Evolutionary conservation across 2,113 vertebrate genomes (phyloP).

Genomic region (Rhipidura dahli): DNA sequence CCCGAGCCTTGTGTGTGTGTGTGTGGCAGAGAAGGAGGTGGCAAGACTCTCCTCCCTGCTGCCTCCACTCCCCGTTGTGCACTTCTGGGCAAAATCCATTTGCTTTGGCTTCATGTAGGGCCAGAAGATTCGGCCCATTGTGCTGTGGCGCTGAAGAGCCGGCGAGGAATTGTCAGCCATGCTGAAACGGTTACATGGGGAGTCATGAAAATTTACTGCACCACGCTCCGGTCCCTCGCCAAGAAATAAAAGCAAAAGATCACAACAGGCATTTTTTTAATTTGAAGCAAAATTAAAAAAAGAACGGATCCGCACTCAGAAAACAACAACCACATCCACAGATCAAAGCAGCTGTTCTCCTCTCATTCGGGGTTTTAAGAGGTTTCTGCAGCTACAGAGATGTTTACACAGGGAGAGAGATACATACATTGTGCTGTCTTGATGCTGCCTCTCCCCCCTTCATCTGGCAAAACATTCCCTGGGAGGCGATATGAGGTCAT

Average conservation of each 20-base stretch:
- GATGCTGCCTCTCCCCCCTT: slow-evolving; percentile 51
- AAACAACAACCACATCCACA: slow-evolving; percentile 63
- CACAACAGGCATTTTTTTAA: slow-evolving; percentile 65
- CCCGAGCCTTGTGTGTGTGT: neutral
- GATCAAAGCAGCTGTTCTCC: slow-evolving; percentile 62
- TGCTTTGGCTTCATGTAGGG: slow-evolving; percentile 55
- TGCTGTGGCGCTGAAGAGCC: slow-evolving; percentile 31
- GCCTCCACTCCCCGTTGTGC: slow-evolving; percentile 43
- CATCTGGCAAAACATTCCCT: slow-evolving; percentile 61
- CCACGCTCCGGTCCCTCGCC: slow-evolving; percentile 1
- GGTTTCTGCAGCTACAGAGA: slow-evolving; percentile 60
- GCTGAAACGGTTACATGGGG: slow-evolving; percentile 51
- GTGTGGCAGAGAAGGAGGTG: slow-evolving; percentile 4
- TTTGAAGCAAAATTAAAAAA: slow-evolving; percentile 62
- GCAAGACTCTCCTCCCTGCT: neutral
- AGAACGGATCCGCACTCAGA: slow-evolving; percentile 38
- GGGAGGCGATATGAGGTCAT: slow-evolving; percentile 60
- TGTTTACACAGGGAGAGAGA: slow-evolving; percentile 65
- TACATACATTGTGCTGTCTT: slow-evolving; percentile 52
- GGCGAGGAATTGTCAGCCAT: slow-evolving; percentile 41
- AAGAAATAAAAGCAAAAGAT: slow-evolving; percentile 61
- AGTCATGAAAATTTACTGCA: slow-evolving; percentile 62
- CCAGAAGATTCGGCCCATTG: slow-evolving; percentile 51
- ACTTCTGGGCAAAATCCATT: slow-evolving; percentile 65
- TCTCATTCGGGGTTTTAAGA: slow-evolving; percentile 56